Evolutionary conservation across 2,888 invertebrate genomes (phyloP).

Genomic region (Trimorus sp.): DNA sequence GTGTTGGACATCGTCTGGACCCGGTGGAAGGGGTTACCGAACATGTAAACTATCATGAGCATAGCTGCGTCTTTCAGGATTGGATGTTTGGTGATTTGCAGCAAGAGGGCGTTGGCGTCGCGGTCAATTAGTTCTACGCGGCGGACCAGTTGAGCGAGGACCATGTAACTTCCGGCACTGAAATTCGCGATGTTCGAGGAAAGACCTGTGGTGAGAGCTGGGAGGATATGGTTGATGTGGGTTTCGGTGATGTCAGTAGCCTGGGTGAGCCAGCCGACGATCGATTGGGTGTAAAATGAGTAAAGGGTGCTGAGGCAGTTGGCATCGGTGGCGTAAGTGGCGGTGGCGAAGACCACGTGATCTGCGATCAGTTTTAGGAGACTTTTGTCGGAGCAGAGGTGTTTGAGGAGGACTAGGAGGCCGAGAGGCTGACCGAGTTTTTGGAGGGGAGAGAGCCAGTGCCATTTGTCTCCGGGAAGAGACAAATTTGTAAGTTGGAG

Average conservation of each 20-base stretch:
- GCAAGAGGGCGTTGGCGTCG: conserved; percentile 84
- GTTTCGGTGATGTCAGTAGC: conserved; percentile 84
- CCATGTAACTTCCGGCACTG: conserved; percentile 88
- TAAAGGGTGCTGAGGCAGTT: conserved; percentile 87
- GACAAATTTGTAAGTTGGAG: conserved; percentile 89
- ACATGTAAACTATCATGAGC: conserved; percentile 87
- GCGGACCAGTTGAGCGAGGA: conserved; percentile 87
- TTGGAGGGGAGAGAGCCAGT: conserved; percentile 89
- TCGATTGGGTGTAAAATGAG: conserved; percentile 90
- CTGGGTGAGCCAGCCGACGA: conserved; percentile 87
- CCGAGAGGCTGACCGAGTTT: conserved; percentile 89
- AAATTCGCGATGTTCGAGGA: conserved; percentile 87
- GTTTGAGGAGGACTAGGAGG: conserved; percentile 88
- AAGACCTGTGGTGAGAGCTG: conserved; percentile 88
- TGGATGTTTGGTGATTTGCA: conserved; percentile 82
- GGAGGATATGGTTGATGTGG: conserved; percentile 87
- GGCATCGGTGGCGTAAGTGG: conserved; percentile 84
- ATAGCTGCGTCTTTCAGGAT: conserved; percentile 86
- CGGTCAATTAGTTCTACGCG: conserved; percentile 84
- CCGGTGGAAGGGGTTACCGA: conserved; percentile 85
- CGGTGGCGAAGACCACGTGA: conserved; percentile 84
- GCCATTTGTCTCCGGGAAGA: conserved; percentile 86
- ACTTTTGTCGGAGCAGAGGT: conserved; percentile 85
- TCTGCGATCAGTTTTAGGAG: conserved; percentile 86
- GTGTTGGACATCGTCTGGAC: conserved; percentile 83